These are phyloP conservation scores for Tinea trinotella DNA, from an alignment of 2,888 invertebrate species.

Conservation along the genomic window DNA sequence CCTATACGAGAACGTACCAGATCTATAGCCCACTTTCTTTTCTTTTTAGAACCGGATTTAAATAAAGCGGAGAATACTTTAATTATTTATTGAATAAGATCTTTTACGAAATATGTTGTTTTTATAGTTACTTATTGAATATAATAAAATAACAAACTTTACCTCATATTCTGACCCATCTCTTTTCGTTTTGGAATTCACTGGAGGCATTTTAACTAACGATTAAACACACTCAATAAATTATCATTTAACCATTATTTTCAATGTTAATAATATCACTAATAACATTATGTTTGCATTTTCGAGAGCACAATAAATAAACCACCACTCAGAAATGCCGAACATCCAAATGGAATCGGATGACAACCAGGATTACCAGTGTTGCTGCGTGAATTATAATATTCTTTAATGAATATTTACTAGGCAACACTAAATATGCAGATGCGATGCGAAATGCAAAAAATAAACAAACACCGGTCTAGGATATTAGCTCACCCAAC, in stretches of 20 bases:
- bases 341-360: background rate
- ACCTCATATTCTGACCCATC: slow-evolving; percentile 65
- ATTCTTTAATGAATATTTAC: too few species aligned
- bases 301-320: background rate
- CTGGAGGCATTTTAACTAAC: slow-evolving; percentile 48
- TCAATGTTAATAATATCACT: background rate
- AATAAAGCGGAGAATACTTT: background rate
- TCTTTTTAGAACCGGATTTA: background rate
- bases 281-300: slow-evolving; percentile 11
- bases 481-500: too few species aligned
- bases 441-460: too few species aligned
- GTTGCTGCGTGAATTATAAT: too few species aligned
- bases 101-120: background rate
- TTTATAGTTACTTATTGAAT: background rate
- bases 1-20: background rate
- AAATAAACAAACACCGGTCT: too few species aligned
- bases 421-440: too few species aligned
- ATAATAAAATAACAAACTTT: slow-evolving; percentile 26
- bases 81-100: background rate
- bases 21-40: slow-evolving; percentile 3
- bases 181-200: slow-evolving; percentile 62
- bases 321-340: background rate
- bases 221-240: background rate
- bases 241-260: background rate
- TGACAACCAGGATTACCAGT: background rate